Base-by-base conservation (phyloP, 1,140 invertebrate species). In the Drosophila insularis region DNA sequence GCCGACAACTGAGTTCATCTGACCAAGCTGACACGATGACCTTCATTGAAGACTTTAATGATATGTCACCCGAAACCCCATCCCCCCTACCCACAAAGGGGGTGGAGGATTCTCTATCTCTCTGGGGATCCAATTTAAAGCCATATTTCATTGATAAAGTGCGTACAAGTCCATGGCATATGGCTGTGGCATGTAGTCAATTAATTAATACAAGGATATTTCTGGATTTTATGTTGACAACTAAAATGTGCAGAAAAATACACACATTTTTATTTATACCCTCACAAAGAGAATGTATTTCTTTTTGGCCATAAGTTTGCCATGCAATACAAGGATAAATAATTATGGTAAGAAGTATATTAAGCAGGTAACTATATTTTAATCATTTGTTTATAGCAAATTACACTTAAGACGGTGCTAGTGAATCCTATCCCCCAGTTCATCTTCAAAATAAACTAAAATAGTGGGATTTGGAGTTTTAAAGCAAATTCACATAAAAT, bases 61-160 rank as follows among this genome's bases (percentile, higher is more conserved):
- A 82, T 70, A 66, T 55, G 60, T 61, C 62, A 64, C 68, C 67
- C 67, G 4, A 35, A 17, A 37, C 46, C 64, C 17, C 11, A 13
- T 5, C 23, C 0, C 23, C 27, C 27, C 5, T 27, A n/a, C n/a
- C 27, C 27, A 2, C 27, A 27, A 27, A 27, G 27, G 53, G 14
- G 32, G 17, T 37, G 50, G 31, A 7, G 11, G 35, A 13, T 19
- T 10, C 62, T 37, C 46, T 10, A 56, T 37, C 46, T 37, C 46
- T 31, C 54, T 68, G 74, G 63, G 67, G 63, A 62, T 78, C 69
- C 68, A 87, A 79, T 86, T 87, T 86, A 82, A 81, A 70, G 82
- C 72, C 65, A 79, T 76, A 82, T 72, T 87, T 86, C 80, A 87
- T 87, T 87, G 82, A 81, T 81, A 86, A 78, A 86, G 62, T 81